phyloP scores from a whole-genome alignment of 2,113 vertebrate genomes.

The Callospermophilus lateralis region DNA sequence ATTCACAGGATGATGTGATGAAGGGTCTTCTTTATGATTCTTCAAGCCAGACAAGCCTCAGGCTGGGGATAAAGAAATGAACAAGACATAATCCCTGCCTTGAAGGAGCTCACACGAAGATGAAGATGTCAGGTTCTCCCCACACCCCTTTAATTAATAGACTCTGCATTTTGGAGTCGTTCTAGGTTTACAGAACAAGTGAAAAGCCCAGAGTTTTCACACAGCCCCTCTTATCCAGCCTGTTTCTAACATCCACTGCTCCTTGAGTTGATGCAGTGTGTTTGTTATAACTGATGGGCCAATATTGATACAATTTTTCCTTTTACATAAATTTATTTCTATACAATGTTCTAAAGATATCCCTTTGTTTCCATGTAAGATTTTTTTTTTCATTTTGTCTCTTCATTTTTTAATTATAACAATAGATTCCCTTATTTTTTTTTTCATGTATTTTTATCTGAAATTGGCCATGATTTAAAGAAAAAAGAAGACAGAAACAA shows the following conservation, averaged over 20 bases:
- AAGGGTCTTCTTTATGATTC: not conserved
- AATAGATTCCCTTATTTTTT: slow-evolving; percentile 76
- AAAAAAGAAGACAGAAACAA: slow-evolving; percentile 81
- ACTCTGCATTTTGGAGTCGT: not conserved
- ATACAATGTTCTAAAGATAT: slow-evolving; percentile 84
- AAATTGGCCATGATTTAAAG: slow-evolving; percentile 82
- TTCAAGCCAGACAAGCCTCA: not conserved
- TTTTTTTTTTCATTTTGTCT: slow-evolving; percentile 14
- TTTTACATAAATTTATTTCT: slow-evolving; percentile 89
- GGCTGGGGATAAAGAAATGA: not conserved
- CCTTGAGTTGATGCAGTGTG: too few species aligned
- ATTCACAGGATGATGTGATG: not conserved
- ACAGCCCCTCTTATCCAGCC: not conserved
- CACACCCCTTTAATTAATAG: not conserved
- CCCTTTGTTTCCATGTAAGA: slow-evolving; percentile 63
- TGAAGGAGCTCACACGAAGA: not conserved
- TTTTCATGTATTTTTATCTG: slow-evolving; percentile 70
- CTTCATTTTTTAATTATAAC: slow-evolving; percentile 83
- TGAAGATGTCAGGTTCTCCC: not conserved
- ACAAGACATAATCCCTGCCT: not conserved
- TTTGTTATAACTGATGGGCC: not conserved
- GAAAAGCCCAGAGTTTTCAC: not conserved
- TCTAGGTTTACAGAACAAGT: not conserved
- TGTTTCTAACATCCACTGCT: not conserved
- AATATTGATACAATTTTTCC: slow-evolving; percentile 19